These are phyloP conservation scores for Leptinotarsa rubiginosa DNA, from an alignment of 2,888 invertebrate species.

Conservation along the genomic window DNA sequence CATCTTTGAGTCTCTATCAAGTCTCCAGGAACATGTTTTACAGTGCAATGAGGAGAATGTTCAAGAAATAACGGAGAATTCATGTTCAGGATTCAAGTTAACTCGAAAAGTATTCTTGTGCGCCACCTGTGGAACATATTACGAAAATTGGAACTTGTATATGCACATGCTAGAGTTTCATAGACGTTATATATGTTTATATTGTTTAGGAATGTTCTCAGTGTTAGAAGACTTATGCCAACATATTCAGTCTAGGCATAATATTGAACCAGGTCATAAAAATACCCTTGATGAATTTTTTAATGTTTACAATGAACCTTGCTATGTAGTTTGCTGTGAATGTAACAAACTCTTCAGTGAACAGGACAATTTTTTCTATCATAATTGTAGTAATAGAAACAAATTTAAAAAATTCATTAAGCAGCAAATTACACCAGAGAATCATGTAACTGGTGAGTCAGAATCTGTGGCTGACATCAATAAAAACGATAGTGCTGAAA, in stretches of 20 bases:
- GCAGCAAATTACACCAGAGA: conserved; percentile 55
- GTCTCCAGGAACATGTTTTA: conserved; percentile 77
- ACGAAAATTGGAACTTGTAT: conserved; percentile 88
- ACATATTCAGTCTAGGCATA: conserved; percentile 83
- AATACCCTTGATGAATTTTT: conserved; percentile 77
- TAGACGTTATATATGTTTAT: conserved; percentile 83
- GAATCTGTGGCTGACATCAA: conserved; percentile 35
- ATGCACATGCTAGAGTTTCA: conserved; percentile 87
- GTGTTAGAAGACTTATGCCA: conserved; percentile 82
- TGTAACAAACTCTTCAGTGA: conserved; percentile 84
- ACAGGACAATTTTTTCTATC: conserved; percentile 80
- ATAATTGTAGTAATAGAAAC: conserved; percentile 70
- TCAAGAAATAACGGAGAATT: conserved; percentile 61
- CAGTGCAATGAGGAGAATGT: conserved; percentile 67
- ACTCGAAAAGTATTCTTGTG: conserved; percentile 85
- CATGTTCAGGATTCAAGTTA: conserved; percentile 71
- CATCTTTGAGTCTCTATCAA: conserved; percentile 75
- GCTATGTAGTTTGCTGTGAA: conserved; percentile 83
- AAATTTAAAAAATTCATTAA: conserved; percentile 50
- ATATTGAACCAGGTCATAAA: conserved; percentile 78
- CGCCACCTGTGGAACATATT: conserved; percentile 85
- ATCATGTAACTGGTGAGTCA: conserved; percentile 60
- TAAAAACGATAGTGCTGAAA: conserved; percentile 28
- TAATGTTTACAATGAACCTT: conserved; percentile 74
- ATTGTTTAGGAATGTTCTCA: conserved; percentile 86